A percentile compares a stretch with the other conserved stretches of the same genome.
Conservation (phyloP, 1,140 invertebrate genomes). For the Listronotus oregonensis region DNA sequence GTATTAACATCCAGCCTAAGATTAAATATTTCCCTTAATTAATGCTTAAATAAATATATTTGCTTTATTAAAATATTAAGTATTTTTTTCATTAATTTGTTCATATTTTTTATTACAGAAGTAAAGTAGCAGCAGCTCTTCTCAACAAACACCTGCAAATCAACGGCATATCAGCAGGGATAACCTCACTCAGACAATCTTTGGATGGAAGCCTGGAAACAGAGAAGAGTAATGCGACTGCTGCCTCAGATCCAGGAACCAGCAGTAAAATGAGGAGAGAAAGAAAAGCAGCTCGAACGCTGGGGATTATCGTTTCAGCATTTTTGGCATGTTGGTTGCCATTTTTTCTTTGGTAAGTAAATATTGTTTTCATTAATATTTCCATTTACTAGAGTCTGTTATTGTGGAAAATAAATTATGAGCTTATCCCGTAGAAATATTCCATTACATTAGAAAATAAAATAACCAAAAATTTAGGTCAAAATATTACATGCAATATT, state of each 20-base stretch:
- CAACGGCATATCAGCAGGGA: conserved; percentile 79
- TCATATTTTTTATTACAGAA: conserved; percentile 62
- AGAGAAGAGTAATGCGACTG: conserved; percentile 54
- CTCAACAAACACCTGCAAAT: conserved; percentile 87
- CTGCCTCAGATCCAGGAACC: conserved; percentile 59
- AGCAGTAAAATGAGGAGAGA: conserved; percentile 89
- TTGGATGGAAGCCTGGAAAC: conserved; percentile 63
- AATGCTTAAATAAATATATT: too few species aligned
- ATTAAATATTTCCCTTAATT: too few species aligned
- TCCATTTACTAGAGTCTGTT: too few species aligned
- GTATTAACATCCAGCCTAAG: too few species aligned
- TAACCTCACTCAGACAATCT: conserved; percentile 58
- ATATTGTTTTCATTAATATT: too few species aligned
- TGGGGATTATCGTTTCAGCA: conserved; percentile 94
- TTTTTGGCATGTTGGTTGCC: conserved; percentile 93
- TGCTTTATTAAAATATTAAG: too few species aligned
- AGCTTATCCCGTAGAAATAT: too few species aligned
- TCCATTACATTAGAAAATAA: too few species aligned
- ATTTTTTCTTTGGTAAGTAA: conserved; percentile 85
- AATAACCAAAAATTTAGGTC: too few species aligned
- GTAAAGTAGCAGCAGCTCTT: conserved; percentile 81
- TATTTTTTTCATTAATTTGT: too few species aligned
- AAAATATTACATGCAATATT: too few species aligned
- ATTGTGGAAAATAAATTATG: too few species aligned
- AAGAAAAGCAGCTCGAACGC: conserved; percentile 89